Percentiles rank a stretch among this genome's conserved stretches.
These are phyloP conservation scores for Heliocidaris tuberculata DNA, from an alignment of 35 echinoderm and acorn worm species.

Conservation along the genomic window DNA sequence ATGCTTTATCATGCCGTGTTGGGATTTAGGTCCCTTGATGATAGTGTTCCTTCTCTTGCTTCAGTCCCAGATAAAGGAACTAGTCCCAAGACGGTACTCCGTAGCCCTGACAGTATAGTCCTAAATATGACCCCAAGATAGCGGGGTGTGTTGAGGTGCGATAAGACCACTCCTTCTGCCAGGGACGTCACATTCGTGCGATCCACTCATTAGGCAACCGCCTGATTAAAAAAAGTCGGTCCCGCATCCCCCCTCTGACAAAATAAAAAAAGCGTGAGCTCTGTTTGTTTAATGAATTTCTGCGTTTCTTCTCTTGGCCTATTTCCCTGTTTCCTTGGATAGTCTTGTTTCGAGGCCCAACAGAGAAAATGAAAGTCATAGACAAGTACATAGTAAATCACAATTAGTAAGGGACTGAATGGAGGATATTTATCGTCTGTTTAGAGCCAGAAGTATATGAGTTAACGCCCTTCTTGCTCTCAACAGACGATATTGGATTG, in stretches of 20 bases:
- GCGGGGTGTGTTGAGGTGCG: not conserved
- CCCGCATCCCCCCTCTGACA: not conserved
- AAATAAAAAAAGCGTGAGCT: constrained; percentile 1
- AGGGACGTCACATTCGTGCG: constrained; percentile 28
- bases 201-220: not conserved
- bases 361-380: too few relatives aligned
- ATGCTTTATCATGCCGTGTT: not conserved
- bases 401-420: too few relatives aligned
- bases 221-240: constrained; percentile 17
- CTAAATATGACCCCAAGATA: not conserved
- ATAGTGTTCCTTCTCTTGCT: not conserved
- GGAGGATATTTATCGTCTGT: too few relatives aligned
- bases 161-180: not conserved
- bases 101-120: not conserved
- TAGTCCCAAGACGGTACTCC: not conserved
- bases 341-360: not conserved
- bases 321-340: not conserved
- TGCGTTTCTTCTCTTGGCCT: not conserved
- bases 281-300: constrained; percentile 13
- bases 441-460: too few relatives aligned
- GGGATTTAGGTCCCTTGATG: not conserved
- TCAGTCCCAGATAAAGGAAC: not conserved
- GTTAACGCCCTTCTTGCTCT: too few relatives aligned
- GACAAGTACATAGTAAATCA: too few relatives aligned
- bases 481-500: too few relatives aligned